Conservation (phyloP, 2,113 vertebrate genomes). For the Coptodon bakossiorum region DNA sequence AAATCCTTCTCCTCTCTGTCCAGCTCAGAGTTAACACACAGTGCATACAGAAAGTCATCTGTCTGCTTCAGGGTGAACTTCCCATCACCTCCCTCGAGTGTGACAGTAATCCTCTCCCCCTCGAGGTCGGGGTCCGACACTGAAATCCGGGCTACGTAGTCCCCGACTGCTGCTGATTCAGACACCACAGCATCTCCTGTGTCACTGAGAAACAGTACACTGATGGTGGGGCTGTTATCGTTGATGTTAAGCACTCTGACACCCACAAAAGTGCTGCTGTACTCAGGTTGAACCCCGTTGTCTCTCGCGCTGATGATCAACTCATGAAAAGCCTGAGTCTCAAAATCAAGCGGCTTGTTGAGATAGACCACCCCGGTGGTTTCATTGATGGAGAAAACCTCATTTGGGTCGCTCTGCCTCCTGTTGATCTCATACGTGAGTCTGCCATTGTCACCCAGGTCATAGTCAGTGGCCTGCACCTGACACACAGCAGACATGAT, state of each 20-base stretch:
- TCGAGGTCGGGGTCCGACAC: conserved; percentile 81
- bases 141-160: conserved; percentile 83
- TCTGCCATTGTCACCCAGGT: conserved; percentile 77
- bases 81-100: conserved; percentile 68
- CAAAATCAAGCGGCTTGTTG: conserved; percentile 79
- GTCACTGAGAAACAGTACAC: conserved; percentile 81
- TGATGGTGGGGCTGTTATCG: conserved; percentile 83
- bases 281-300: conserved; percentile 78
- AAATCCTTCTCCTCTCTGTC: conserved; percentile 78
- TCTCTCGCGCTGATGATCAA: conserved; percentile 82
- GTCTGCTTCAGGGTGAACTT: conserved; percentile 71
- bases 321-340: conserved; percentile 75
- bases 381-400: conserved; percentile 75
- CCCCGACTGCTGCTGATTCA: conserved; percentile 75
- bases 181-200: conserved; percentile 74
- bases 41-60: conserved; percentile 74
- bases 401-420: conserved; percentile 67
- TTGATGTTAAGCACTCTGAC: conserved; percentile 84
- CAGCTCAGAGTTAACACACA: conserved; percentile 76
- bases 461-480: conserved; percentile 79
- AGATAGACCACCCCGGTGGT: conserved; percentile 77
- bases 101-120: conserved; percentile 45
- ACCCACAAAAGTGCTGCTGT: conserved; percentile 76
- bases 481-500: conserved; percentile 72
- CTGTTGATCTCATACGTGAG: conserved; percentile 78